A percentile compares a stretch with the other conserved stretches of the same genome.
These are phyloP conservation scores for Neuroterus valhalla DNA, from an alignment of 1,140 invertebrate species.

Conservation along the genomic window DNA sequence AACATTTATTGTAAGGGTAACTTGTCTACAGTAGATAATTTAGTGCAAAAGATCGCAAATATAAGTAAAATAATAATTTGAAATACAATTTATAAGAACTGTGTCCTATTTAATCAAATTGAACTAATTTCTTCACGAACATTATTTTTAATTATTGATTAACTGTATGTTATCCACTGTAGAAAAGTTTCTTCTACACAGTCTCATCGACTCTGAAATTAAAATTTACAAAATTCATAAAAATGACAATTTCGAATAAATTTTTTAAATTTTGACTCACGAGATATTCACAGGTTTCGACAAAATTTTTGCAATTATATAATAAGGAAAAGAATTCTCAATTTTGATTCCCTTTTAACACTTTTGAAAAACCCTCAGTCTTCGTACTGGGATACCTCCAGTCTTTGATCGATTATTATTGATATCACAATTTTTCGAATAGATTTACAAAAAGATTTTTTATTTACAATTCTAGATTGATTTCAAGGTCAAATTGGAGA, in stretches of 20 bases:
- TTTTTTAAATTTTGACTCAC: neutral
- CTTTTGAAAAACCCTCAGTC: slow-evolving; percentile 22
- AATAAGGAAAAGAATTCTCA: neutral
- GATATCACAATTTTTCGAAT: slow-evolving; percentile 22
- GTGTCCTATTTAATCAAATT: too few species aligned
- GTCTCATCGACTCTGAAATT: neutral
- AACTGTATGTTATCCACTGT: too few species aligned
- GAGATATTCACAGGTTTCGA: neutral
- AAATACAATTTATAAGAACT: too few species aligned
- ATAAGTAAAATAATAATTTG: too few species aligned
- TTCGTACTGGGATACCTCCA: neutral
- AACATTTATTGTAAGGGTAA: slow-evolving; percentile 15
- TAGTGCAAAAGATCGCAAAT: too few species aligned
- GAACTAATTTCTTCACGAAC: too few species aligned
- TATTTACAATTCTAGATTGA: neutral
- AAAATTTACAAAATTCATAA: too few species aligned
- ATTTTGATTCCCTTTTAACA: slow-evolving; percentile 1
- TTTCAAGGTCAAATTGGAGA: neutral
- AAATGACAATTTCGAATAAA: neutral
- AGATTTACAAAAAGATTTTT: neutral
- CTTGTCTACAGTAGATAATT: too few species aligned
- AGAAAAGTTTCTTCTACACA: too few species aligned
- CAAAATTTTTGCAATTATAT: neutral
- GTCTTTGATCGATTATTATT: slow-evolving; percentile 10
- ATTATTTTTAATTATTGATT: too few species aligned